Base-by-base conservation (phyloP, 2,888 invertebrate species). In the Quadroppia sp. region DNA sequence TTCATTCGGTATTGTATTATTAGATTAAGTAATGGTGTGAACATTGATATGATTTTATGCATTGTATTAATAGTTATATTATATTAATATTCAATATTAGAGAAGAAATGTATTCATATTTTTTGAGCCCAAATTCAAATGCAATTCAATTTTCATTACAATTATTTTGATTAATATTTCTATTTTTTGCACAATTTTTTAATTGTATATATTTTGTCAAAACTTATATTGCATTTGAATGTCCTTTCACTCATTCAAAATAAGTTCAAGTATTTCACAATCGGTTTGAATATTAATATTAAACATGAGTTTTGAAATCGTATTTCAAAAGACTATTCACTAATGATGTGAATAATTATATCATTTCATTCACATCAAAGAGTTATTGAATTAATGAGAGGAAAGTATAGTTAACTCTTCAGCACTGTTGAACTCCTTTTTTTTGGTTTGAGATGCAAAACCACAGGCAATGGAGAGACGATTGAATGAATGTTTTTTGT, bases 21-120 rank as follows among this genome's bases (percentile, higher is more conserved):
- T 50, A 50, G 50, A 50, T 50, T 50, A 50, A 50, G 23, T 23
- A 50, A 50, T 50, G 50, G n/a, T 23, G 20, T 23, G 50, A 50
- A 50, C 50, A 50, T 20, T 50, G 6, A 50, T 50, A 50, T 50
- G 50, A 50, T 50, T 50, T 50, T 23, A 48, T 50, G 50, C 23
- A 50, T 20, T n/a, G n/a, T 20, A 45, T 9, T 45, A 45, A 36
- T 36, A 36, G 15, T 13, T 11, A 45, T 45, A 45, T 13, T 15
- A 45, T 11, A 36, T 7, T 4, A 7, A 36, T 36, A 36, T 7
- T 9, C 4, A 36, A 36, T 7, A 36, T 4, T 4, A 9, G 36
- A 36, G 36, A 36, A 36, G 36, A 9, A 36, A 36, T 11, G 45
- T 45, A 6, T 11, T 2, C 45, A 45, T 15, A 45, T 17, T 15